Conservation (phyloP, 2,888 invertebrate species). For the Campopleginae sp. region DNA sequence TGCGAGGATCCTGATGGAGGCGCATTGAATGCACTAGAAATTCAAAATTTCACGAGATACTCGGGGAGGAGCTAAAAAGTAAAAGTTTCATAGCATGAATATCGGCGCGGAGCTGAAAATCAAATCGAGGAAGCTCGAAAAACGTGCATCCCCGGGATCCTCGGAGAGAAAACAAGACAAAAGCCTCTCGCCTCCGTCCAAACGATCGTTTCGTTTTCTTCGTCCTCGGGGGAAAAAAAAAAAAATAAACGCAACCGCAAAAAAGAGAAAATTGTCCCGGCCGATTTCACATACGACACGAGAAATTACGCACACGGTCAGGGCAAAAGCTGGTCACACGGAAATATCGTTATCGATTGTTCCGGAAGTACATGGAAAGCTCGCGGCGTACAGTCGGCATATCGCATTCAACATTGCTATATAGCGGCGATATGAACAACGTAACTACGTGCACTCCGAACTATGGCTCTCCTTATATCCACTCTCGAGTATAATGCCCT, state of each 20-base stretch:
- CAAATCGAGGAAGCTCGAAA: neutral
- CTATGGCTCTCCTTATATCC: constrained; percentile 51
- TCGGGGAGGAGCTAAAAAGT: neutral
- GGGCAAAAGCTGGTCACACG: constrained; percentile 26
- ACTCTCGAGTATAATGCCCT: constrained; percentile 60
- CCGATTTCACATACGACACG: neutral
- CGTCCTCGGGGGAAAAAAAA: constrained; percentile 40
- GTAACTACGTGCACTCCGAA: constrained; percentile 44
- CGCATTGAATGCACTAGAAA: neutral
- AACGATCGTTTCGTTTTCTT: constrained; percentile 7
- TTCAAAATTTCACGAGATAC: neutral
- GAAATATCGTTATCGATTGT: constrained; percentile 62
- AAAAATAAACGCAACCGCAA: constrained; percentile 13
- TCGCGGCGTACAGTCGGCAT: neutral
- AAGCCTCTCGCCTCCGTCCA: neutral
- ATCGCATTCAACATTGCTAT: constrained; percentile 1
- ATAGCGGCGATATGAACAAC: neutral
- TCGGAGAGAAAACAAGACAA: constrained; percentile 25
- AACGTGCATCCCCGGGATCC: neutral
- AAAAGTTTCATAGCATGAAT: neutral
- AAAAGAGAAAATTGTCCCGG: neutral
- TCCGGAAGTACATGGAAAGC: neutral
- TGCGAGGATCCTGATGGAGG: neutral
- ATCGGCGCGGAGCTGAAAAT: neutral
- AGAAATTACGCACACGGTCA: constrained; percentile 6